Evolutionary conservation across 2,888 invertebrate species (phyloP).

Genomic region (Nemapogon koenigi): DNA sequence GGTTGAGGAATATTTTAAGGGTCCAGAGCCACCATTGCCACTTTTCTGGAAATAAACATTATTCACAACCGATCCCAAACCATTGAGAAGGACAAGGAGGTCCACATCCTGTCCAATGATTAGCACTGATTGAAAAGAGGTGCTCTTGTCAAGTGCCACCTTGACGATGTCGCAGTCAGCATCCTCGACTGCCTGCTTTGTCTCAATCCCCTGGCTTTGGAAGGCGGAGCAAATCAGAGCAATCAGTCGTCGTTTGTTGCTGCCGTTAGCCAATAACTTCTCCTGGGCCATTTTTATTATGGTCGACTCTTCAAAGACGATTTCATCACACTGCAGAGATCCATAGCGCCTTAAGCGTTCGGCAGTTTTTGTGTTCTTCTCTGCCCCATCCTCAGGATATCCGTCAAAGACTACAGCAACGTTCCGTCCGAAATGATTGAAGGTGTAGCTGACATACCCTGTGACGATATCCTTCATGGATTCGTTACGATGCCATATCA

Average conservation of each 20-base stretch:
- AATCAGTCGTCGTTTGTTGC: slow-evolving; percentile 8
- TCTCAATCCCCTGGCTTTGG: slow-evolving; percentile 5
- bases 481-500: neutral
- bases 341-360: slow-evolving; percentile 4
- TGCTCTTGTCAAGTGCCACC: slow-evolving; percentile 3
- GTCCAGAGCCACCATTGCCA: neutral
- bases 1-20: neutral
- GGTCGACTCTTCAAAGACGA: slow-evolving; percentile 6
- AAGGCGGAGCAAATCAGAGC: slow-evolving; percentile 4
- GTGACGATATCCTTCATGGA: neutral
- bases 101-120: slow-evolving; percentile 1
- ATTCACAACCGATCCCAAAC: neutral
- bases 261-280: slow-evolving; percentile 3
- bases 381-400: too few relatives aligned
- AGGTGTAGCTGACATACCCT: neutral
- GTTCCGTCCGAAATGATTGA: neutral
- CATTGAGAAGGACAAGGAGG: neutral
- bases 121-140: neutral
- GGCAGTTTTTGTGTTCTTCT: too few relatives aligned
- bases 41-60: slow-evolving; percentile 1
- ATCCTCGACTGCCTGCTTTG: slow-evolving; percentile 6
- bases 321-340: slow-evolving; percentile 1
- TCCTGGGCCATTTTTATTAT: slow-evolving; percentile 2
- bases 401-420: too few relatives aligned
- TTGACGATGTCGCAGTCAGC: slow-evolving; percentile 5